A percentile compares a stretch with the other conserved stretches of the same genome.
phyloP scores from a whole-genome alignment of 2,797 vertebrate genomes.

The Hirundo rustica region DNA sequence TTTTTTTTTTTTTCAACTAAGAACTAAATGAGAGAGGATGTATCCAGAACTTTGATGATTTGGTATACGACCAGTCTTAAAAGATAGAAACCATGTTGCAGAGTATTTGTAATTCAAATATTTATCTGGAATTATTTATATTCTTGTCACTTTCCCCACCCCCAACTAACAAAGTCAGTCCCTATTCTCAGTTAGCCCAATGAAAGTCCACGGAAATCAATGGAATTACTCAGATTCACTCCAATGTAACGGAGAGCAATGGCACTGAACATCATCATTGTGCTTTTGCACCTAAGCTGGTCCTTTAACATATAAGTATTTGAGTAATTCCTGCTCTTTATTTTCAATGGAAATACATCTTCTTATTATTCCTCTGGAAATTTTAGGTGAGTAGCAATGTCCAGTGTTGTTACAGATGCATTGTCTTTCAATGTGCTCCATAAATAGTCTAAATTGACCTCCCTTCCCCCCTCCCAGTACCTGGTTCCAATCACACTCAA shows the following conservation, averaged over 20 bases:
- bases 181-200: constrained; percentile 40
- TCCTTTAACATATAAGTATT: constrained; percentile 1
- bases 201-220: constrained; percentile 52
- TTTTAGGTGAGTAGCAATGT: not conserved
- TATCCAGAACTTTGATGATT: not conserved
- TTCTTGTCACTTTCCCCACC: constrained; percentile 5
- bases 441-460: constrained; percentile 55
- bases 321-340: not conserved
- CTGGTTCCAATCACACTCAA: constrained; percentile 59
- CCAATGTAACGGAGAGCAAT: not conserved
- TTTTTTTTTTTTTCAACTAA: not conserved
- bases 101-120: constrained; percentile 27
- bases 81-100: not conserved
- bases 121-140: constrained; percentile 38
- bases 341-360: not conserved
- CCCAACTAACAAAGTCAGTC: constrained; percentile 37
- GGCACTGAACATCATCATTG: not conserved
- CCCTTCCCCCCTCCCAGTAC: constrained; percentile 27
- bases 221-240: constrained; percentile 37
- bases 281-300: constrained; percentile 24
- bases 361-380: not conserved
- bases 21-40: not conserved
- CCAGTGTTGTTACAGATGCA: not conserved
- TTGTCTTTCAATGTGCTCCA: not conserved
- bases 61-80: not conserved